Evolutionary conservation across 2,113 vertebrate species (phyloP), one percentile per base, ranked within the genome.

Genomic region (Podarcis cretensis): DNA sequence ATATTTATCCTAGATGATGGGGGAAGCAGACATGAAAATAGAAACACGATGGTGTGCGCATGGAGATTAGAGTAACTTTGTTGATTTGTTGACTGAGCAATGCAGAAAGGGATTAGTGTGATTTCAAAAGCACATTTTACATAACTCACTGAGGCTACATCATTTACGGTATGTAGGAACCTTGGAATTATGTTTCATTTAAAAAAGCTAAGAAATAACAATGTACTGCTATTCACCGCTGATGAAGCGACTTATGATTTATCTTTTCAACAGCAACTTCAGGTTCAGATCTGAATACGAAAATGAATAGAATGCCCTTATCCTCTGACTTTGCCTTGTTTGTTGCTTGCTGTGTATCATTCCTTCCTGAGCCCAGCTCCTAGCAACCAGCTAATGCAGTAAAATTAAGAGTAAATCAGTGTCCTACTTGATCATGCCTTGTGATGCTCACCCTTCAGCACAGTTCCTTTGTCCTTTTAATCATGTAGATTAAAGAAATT

Each of bases 321-420:
- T 85, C 89, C 2, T 68, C 37, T 27, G 18, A 0, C n/a, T 91
- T 92, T 75, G 25, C 77, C 89, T 6, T 65, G 1, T 93, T 92
- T 91, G 25, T 27, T 90, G 1, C 1, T 43, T 91, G 23, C 21
- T 92, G 14, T 48, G 1, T 79, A 48, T 84, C 82, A 89, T 73
- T 63, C 20, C 9, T 87, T 21, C 37, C 87, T 85, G 13, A 83
- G 14, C 32, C 30, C 18, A 91, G 25, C 65, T 89, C 83, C 65
- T 91, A 92, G 82, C 32, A 95, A 92, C 71, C 21, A 83, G 32
- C 87, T 89, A 4, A 87, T 95, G 91, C 8, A 76, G 63, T 90
- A 85, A 79, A 81, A 87, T n/a, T 83, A 37, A 93, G 95, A 88
- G 86, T 30, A 92, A 93, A 85, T 91, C 43, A 84, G 21, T 83